These are phyloP conservation scores for Cichlasoma orientale DNA, from an alignment of 2,797 vertebrate genomes.

Conservation along the genomic window DNA sequence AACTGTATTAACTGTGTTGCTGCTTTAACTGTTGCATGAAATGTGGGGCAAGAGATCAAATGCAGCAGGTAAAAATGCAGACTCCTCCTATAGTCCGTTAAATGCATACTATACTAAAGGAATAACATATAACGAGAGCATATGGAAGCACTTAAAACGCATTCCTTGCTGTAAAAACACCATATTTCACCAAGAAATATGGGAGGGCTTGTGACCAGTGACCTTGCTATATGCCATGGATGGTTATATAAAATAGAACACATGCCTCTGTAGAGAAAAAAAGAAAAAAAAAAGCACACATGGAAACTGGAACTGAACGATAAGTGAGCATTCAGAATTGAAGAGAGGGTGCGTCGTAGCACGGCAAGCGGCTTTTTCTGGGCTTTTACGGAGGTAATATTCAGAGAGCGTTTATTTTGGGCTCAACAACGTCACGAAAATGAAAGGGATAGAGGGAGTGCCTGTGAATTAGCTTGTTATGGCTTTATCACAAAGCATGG, in stretches of 20 bases:
- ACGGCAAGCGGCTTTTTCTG: conserved; percentile 17
- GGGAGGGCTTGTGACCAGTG: conserved; percentile 45
- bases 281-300: neutral
- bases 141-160: conserved; percentile 75
- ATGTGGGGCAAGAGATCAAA: neutral
- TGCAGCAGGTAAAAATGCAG: conserved; percentile 19
- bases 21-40: conserved; percentile 19
- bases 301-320: conserved; percentile 23
- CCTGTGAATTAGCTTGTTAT: conserved; percentile 60
- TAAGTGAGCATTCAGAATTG: conserved; percentile 9
- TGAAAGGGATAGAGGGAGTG: conserved; percentile 26
- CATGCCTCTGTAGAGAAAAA: conserved; percentile 43
- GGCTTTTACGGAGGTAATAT: conserved; percentile 26
- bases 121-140: conserved; percentile 57
- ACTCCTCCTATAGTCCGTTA: conserved; percentile 15
- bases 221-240: conserved; percentile 61
- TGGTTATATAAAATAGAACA: conserved; percentile 67
- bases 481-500: conserved; percentile 51
- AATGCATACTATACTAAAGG: conserved; percentile 18
- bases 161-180: conserved; percentile 69
- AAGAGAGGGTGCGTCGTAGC: neutral
- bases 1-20: neutral
- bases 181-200: conserved; percentile 67
- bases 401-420: conserved; percentile 31
- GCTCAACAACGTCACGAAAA: conserved; percentile 32